Percentiles rank a stretch among this genome's conserved stretches.
phyloP scores from a whole-genome alignment of 2,113 vertebrate genomes.

The Xyrauchen texanus region DNA sequence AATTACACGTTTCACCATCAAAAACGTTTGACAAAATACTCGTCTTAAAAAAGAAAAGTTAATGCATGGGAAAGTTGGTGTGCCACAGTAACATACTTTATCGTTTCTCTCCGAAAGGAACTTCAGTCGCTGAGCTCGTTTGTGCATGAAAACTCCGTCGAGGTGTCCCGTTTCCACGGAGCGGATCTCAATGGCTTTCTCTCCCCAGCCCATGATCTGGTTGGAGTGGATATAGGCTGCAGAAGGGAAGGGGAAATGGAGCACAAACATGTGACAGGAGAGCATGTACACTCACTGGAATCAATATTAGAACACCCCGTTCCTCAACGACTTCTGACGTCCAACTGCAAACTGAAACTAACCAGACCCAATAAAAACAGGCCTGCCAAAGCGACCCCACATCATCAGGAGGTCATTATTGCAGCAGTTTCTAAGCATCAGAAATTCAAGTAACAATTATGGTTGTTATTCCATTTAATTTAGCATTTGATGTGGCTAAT shows the following conservation, averaged over 20 bases:
- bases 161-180: slow-evolving; percentile 99
- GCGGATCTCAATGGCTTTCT: slow-evolving; percentile 99
- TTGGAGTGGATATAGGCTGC: slow-evolving; percentile 99
- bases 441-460: too few species aligned
- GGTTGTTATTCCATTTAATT: neutral
- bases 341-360: slow-evolving; percentile 45
- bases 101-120: slow-evolving; percentile 99
- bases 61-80: too few species aligned
- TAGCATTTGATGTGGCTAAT: neutral
- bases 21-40: too few species aligned
- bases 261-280: slow-evolving; percentile 59
- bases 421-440: slow-evolving; percentile 74
- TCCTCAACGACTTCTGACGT: slow-evolving; percentile 57
- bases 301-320: slow-evolving; percentile 32
- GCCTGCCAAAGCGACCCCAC: slow-evolving; percentile 56
- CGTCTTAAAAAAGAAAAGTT: too few species aligned
- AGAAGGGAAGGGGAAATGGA: slow-evolving; percentile 48
- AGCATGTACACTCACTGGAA: slow-evolving; percentile 56
- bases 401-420: slow-evolving; percentile 72
- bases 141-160: slow-evolving; percentile 99
- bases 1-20: too few species aligned
- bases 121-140: slow-evolving; percentile 98
- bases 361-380: slow-evolving; percentile 17
- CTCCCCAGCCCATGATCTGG: slow-evolving; percentile 99
- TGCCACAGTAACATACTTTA: slow-evolving; percentile 78